phyloP scores from a whole-genome alignment of 1,140 invertebrate species.

The Berghia stephanieae region DNA sequence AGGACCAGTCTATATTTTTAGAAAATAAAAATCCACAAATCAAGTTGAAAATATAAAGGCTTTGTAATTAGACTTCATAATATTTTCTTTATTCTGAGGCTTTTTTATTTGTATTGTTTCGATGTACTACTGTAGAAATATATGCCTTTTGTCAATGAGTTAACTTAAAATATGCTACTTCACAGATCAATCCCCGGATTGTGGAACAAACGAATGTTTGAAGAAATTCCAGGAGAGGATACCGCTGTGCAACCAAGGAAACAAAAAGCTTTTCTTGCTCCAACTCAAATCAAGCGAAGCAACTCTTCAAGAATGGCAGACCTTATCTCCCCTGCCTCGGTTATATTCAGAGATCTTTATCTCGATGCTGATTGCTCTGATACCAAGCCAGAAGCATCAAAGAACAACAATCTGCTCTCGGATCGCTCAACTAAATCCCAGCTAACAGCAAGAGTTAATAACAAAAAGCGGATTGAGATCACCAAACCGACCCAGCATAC shows the following conservation, averaged over 20 bases:
- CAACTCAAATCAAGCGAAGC: not conserved
- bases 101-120: no score
- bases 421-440: no score
- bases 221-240: not conserved
- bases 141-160: not conserved
- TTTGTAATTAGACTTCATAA: no score
- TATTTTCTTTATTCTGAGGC: no score
- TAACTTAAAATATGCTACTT: not conserved
- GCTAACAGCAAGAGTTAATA: no score
- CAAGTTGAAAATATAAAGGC: no score
- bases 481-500: not conserved
- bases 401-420: no score
- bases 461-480: not conserved
- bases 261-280: not conserved
- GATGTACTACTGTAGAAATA: not conserved
- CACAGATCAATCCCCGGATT: not conserved
- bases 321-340: not conserved
- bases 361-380: no score
- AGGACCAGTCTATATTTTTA: no score
- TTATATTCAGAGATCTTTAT: no score
- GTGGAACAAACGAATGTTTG: conserved; percentile 5
- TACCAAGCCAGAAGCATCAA: no score
- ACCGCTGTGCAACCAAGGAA: not conserved
- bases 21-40: no score
- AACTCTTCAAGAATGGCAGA: not conserved